Evolutionary conservation across 2,888 invertebrate genomes (phyloP), one percentile per base, ranked within the genome.

Genomic region (Hydropsyche betteni): DNA sequence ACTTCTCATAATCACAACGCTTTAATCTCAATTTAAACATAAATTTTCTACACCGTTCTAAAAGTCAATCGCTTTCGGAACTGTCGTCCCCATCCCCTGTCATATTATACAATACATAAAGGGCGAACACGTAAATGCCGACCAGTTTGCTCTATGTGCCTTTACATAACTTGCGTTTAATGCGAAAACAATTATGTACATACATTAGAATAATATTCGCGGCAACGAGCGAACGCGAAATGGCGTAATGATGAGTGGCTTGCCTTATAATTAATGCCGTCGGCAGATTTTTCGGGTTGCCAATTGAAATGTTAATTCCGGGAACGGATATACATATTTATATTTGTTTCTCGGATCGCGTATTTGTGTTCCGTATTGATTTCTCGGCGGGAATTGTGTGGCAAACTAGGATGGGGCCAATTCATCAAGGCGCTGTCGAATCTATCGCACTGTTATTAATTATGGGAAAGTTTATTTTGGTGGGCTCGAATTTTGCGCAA

Each of bases 131-230:
- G 58, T 58, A 24, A 58, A 58, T 58, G 16, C 58, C 58, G 16
- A 16, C 58, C 58, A 14, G 16, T 14, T 14, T 4, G 24, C 24
- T 24, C 24, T 24, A 24, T 24, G 24, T 24, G 58, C 58, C 58
- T 58, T 58, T 58, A 58, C 58, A 58, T 58, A 58, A 58, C 58
- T 24, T 44, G 16, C 16, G 58, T 24, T 24, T 24, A 58, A 58
- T 58, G 58, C 58, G 58, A 58, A 58, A 58, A 58, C 58, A 58
- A 58, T 58, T 58, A 58, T 58, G 58, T 58, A 58, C 58, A 58
- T 58, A 58, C 58, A 58, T 58, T 58, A 58, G 58, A 58, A 58
- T 58, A 58, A 58, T 58, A 58, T 58, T 58, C 58, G 58, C 14
- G 58, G 16, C 16, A 24, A 24, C 24, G 24, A 24, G 24, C 24